Conservation (phyloP, 2,888 invertebrate genomes). For the Brassicogethes aeneus region DNA sequence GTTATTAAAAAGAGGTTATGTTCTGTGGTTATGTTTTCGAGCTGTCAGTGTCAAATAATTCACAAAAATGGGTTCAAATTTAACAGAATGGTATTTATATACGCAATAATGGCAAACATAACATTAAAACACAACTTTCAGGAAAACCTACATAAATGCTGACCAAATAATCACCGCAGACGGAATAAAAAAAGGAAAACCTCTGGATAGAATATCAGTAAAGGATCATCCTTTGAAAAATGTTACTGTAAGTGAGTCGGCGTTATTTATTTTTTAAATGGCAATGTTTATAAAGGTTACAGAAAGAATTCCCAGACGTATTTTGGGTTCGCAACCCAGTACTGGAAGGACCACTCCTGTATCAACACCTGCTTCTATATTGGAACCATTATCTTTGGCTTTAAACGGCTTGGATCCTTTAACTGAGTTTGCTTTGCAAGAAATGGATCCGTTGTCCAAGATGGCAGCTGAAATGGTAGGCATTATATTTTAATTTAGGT, state of each 20-base stretch:
- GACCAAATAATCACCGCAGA: slow-evolving; percentile 3
- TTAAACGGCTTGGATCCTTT: slow-evolving; percentile 68
- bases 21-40: neutral
- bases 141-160: slow-evolving; percentile 22
- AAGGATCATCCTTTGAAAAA: slow-evolving; percentile 53
- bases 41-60: neutral
- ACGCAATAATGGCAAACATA: neutral
- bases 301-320: slow-evolving; percentile 46
- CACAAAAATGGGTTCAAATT: slow-evolving; percentile 9
- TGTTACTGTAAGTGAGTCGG: slow-evolving; percentile 37
- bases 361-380: slow-evolving; percentile 35
- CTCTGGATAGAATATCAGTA: slow-evolving; percentile 10
- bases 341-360: slow-evolving; percentile 46
- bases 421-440: slow-evolving; percentile 54
- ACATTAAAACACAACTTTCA: slow-evolving; percentile 11
- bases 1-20: neutral
- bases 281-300: slow-evolving; percentile 37
- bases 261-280: neutral
- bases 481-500: slow-evolving; percentile 2
- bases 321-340: slow-evolving; percentile 41
- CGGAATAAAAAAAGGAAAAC: slow-evolving; percentile 6
- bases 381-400: slow-evolving; percentile 48
- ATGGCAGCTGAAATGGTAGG: slow-evolving; percentile 48
- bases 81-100: slow-evolving; percentile 20
- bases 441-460: slow-evolving; percentile 57